Base-by-base conservation (phyloP, 2,113 vertebrate species). In the Nibea coibor region DNA sequence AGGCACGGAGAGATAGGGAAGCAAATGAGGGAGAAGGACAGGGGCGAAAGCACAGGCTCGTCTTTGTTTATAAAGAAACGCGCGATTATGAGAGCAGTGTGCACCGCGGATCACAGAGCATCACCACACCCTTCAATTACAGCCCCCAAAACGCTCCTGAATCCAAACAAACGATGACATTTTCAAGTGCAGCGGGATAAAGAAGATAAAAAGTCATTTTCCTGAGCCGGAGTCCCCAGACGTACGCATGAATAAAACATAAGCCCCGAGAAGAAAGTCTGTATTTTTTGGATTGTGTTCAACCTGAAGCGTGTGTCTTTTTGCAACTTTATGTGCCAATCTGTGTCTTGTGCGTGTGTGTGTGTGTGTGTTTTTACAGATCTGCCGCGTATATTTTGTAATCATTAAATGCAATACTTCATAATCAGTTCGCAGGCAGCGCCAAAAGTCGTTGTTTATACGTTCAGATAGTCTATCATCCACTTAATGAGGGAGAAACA, bases 241-340 rank as follows among this genome's bases (percentile, higher is more conserved):
- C 68, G 26, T 16, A 8, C 0, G 0, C 75, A 83, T 91, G 89
- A 92, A 93, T 93, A 91, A 93, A 90, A 92, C 91, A 93, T 90
- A 5, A 75, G 66, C 24, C 42, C 56, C 0, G 11, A 82, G 51
- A 84, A 87, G 57, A 89, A 86, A 89, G 72, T 86, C 70, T 51
- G 89, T 83, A 84, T 65, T 74, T 39, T 70, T 69, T 10, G 19
- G 73, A 91, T 89, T 76, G 56, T 0, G 53, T 57, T 85, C 58
- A 87, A 87, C 76, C 61, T 66, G 54, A 81, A 81, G 62, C 17
- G 35, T 63, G 35, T 63, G 22, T 72, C 54, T 56, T 72, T 78
- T 65, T 61, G 42, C 54, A 73, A 71, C 66, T 78, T 78, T 48
- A 17, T 0, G n/a, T 53, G 80, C 22, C 39, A 75, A 1, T 81